These are phyloP conservation scores for Hozukius guyotensis DNA, from an alignment of 2,797 vertebrate species.

Conservation along the genomic window DNA sequence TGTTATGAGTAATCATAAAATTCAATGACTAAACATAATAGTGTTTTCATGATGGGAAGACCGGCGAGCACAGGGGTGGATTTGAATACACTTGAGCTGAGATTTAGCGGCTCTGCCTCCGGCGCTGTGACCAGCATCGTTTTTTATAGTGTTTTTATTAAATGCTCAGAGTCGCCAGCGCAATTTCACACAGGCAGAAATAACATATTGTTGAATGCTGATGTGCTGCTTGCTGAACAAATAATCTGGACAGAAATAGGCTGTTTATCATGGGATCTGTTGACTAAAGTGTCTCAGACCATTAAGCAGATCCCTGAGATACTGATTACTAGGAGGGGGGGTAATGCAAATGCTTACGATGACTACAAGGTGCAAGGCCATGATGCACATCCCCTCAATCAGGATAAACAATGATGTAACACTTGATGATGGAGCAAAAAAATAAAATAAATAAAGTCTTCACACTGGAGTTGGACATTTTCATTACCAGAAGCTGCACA, in stretches of 20 bases:
- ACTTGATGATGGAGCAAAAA: conserved; percentile 1
- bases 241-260: conserved; percentile 57
- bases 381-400: conserved; percentile 31
- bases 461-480: conserved; percentile 36
- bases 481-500: conserved; percentile 42
- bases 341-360: conserved; percentile 62
- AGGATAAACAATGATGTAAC: conserved; percentile 44
- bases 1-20: conserved; percentile 81
- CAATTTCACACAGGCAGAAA: conserved; percentile 56
- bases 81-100: conserved; percentile 68
- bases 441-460: conserved; percentile 1
- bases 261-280: conserved; percentile 70
- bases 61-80: conserved; percentile 42
- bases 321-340: conserved; percentile 58
- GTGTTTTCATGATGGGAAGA: conserved; percentile 71
- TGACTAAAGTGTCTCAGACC: conserved; percentile 70
- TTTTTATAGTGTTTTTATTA: conserved; percentile 78
- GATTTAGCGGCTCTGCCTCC: conserved; percentile 69
- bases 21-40: conserved; percentile 78
- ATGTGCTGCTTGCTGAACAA: conserved; percentile 49
- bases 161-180: conserved; percentile 60
- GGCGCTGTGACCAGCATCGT: conserved; percentile 54
- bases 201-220: conserved; percentile 65
- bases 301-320: conserved; percentile 70
- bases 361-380: conserved; percentile 47